A percentile compares a stretch with the other conserved stretches of the same genome.
phyloP scores from a whole-genome alignment of 1,140 invertebrate genomes.

The Panulirus ornatus region DNA sequence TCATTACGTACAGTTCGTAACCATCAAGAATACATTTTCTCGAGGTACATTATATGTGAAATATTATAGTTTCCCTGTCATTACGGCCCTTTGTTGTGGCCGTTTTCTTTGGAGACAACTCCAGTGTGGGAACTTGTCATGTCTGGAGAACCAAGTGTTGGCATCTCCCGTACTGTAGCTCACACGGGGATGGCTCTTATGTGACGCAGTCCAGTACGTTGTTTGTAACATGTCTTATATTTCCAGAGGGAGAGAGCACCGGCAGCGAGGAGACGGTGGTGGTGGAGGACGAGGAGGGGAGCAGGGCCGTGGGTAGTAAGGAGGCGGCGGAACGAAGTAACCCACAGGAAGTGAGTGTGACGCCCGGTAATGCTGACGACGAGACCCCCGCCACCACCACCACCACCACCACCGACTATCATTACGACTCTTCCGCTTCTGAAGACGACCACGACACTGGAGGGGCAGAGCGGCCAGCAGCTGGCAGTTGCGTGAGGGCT shows the following conservation, averaged over 20 bases:
- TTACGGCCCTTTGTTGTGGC: neutral
- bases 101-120: neutral
- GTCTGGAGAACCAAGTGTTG: neutral
- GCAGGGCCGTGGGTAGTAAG: neutral
- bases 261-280: conserved; percentile 50
- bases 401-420: conserved; percentile 43
- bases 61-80: neutral
- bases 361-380: conserved; percentile 40
- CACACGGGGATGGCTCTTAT: neutral
- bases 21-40: too few species aligned
- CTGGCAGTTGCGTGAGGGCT: conserved; percentile 14
- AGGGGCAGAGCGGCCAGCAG: neutral
- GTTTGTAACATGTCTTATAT: neutral
- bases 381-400: conserved; percentile 18
- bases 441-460: conserved; percentile 1
- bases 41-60: too few species aligned
- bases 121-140: conserved; percentile 30
- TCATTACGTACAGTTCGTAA: too few species aligned
- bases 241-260: conserved; percentile 46
- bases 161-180: neutral
- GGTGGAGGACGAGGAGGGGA: conserved; percentile 32
- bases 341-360: conserved; percentile 41
- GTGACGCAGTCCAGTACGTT: neutral
- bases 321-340: neutral
- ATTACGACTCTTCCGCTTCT: conserved; percentile 54